Percentiles rank a stretch among this genome's conserved stretches.
Evolutionary conservation across 64 coral and sea anemone genomes (phyloP).

Genomic region (Stylophora pistillata): DNA sequence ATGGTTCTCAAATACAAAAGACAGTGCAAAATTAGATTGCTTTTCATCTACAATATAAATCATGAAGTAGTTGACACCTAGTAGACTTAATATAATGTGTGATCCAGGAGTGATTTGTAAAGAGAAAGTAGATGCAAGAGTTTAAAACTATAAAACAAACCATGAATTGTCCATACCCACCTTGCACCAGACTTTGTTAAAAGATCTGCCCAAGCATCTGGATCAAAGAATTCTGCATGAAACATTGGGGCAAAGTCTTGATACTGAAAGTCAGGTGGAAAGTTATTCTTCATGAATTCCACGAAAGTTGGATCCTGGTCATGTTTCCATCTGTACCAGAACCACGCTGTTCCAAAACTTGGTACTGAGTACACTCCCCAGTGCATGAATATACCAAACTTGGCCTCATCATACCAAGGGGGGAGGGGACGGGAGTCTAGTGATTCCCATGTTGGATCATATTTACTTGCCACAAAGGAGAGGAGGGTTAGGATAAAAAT

Average conservation of each 20-base stretch:
- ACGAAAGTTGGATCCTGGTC: slow-evolving; percentile 52
- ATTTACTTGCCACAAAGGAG: slow-evolving; percentile 31
- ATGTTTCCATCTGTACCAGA: slow-evolving; percentile 89
- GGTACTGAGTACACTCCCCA: slow-evolving; percentile 96
- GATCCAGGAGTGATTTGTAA: too few species aligned
- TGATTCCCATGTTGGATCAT: slow-evolving; percentile 91
- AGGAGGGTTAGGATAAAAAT: neutral
- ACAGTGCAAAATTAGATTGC: too few species aligned
- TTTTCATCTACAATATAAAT: too few species aligned
- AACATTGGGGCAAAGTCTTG: slow-evolving; percentile 97
- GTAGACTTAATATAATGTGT: too few species aligned
- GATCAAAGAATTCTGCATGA: slow-evolving; percentile 90
- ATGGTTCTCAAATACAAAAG: too few species aligned
- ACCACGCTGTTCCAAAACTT: slow-evolving; percentile 91
- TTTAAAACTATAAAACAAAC: too few species aligned
- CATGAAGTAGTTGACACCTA: too few species aligned
- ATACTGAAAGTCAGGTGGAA: slow-evolving; percentile 83
- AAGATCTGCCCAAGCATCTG: slow-evolving; percentile 80
- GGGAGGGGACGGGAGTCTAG: slow-evolving; percentile 86
- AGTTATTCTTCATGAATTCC: slow-evolving; percentile 87
- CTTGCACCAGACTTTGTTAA: slow-evolving; percentile 87
- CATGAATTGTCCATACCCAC: slow-evolving; percentile 28
- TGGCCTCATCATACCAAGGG: slow-evolving; percentile 91
- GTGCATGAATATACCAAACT: slow-evolving; percentile 97
- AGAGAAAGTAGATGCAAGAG: too few species aligned